Evolutionary conservation across 2,113 vertebrate species (phyloP).

Genomic region (Speoplatyrhinus poulsoni): DNA sequence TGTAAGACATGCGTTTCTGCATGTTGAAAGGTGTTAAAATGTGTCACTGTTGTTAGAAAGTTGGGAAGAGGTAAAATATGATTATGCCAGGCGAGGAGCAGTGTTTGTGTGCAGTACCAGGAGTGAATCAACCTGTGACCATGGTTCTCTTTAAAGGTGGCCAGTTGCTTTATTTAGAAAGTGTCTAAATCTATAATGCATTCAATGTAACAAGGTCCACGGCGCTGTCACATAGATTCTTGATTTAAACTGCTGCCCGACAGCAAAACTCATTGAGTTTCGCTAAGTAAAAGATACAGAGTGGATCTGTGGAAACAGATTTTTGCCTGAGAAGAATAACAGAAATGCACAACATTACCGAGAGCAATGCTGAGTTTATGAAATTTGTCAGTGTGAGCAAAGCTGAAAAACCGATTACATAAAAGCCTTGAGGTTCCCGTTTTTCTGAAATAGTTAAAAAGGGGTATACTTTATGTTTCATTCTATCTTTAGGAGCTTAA

Average conservation of each 20-base stretch:
- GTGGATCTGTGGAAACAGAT: not conserved
- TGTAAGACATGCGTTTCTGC: not conserved
- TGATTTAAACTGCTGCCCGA: not conserved
- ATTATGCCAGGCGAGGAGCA: not conserved
- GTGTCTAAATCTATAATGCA: not conserved
- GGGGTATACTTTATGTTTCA: not conserved
- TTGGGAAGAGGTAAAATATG: not conserved
- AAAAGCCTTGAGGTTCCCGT: not conserved
- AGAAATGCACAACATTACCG: not conserved
- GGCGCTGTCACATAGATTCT: slow-evolving; percentile 11
- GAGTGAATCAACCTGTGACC: not conserved
- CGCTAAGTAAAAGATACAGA: not conserved
- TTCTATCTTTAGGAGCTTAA: not conserved
- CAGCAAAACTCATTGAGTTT: not conserved
- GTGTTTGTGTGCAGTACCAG: not conserved
- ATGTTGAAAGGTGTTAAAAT: not conserved
- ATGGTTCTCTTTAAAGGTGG: slow-evolving; percentile 2
- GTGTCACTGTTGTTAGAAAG: slow-evolving; percentile 1
- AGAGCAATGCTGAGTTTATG: not conserved
- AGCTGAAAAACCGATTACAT: not conserved
- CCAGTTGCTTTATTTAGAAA: slow-evolving; percentile 24
- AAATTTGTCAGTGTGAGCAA: not conserved
- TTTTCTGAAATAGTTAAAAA: not conserved
- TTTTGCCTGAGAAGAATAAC: not conserved
- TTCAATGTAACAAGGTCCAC: not conserved